Conservation (phyloP, 2,113 vertebrate species). For the Gracilinanus agilis region DNA sequence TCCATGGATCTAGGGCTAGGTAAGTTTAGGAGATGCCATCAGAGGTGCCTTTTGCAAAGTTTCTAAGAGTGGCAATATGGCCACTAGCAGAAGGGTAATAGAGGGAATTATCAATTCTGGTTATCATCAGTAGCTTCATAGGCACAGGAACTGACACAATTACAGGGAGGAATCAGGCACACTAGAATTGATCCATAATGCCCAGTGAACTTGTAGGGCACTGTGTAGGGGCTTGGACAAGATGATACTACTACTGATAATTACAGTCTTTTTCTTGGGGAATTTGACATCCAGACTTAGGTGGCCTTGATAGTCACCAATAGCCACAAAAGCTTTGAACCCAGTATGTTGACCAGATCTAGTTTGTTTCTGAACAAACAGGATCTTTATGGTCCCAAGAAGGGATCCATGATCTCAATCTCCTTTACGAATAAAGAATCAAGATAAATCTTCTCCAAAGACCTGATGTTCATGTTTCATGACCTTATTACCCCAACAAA, state of each 20-base stretch:
- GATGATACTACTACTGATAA: conserved; percentile 97
- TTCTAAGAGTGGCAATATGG: conserved; percentile 96
- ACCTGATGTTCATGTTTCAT: conserved; percentile 98
- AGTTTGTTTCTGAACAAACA: neutral
- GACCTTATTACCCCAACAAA: too few relatives aligned
- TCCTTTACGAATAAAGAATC: conserved; percentile 99
- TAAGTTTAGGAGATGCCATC: conserved; percentile 99
- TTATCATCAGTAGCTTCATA: conserved; percentile 99
- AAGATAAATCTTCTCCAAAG: conserved; percentile 97
- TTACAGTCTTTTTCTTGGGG: conserved; percentile 97
- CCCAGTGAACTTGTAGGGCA: conserved; percentile 97
- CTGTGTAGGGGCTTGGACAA: conserved; percentile 96
- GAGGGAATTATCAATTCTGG: conserved; percentile 92
- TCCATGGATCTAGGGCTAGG: conserved; percentile 99
- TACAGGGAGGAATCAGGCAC: conserved; percentile 96
- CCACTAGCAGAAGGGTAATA: conserved; percentile 97
- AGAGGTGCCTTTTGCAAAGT: conserved; percentile 98
- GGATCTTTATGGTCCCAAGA: neutral
- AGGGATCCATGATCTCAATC: conserved; percentile 90
- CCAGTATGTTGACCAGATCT: neutral
- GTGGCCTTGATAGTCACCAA: conserved; percentile 98
- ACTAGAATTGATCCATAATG: conserved; percentile 97
- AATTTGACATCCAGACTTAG: conserved; percentile 97
- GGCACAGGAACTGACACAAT: conserved; percentile 97
- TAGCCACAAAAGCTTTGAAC: conserved; percentile 94